phyloP scores from a whole-genome alignment of 2,888 invertebrate genomes.

The Herminia tarsipennalis region DNA sequence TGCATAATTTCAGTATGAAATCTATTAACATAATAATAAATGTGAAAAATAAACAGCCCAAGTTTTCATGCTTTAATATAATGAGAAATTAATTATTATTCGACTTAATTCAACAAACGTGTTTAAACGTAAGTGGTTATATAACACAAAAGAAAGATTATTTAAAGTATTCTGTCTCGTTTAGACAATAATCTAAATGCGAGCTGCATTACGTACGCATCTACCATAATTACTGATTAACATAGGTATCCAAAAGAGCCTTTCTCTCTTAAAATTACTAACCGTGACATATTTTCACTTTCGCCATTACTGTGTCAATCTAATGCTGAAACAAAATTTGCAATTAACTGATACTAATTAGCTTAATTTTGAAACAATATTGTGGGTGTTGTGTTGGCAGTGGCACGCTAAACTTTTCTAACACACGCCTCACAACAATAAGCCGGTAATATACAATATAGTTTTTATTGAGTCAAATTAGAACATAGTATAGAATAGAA shows the following conservation, averaged over 20 bases:
- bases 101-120: constrained; percentile 9
- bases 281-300: constrained; percentile 81
- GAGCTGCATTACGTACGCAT: constrained; percentile 35
- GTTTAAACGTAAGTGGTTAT: constrained; percentile 28
- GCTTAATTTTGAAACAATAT: constrained; percentile 46
- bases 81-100: constrained; percentile 1
- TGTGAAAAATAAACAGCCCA: too few species aligned
- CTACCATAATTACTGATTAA: constrained; percentile 45
- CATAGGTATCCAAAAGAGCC: constrained; percentile 60
- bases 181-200: constrained; percentile 33
- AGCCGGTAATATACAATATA: too few species aligned
- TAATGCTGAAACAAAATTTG: constrained; percentile 68
- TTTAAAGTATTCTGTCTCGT: constrained; percentile 26
- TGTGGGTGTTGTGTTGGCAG: constrained; percentile 28
- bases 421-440: too few species aligned
- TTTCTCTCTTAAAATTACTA: constrained; percentile 77
- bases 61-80: too few species aligned
- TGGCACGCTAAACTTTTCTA: constrained; percentile 41
- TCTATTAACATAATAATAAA: too few species aligned
- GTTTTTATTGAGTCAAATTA: too few species aligned
- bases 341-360: constrained; percentile 72
- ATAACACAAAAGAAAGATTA: constrained; percentile 27
- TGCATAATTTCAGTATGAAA: too few species aligned
- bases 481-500: too few species aligned
- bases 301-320: constrained; percentile 76